Percentiles rank a stretch among this genome's conserved stretches.
Evolutionary conservation across 2,888 invertebrate species (phyloP).

Genomic region (Limenitis camilla): DNA sequence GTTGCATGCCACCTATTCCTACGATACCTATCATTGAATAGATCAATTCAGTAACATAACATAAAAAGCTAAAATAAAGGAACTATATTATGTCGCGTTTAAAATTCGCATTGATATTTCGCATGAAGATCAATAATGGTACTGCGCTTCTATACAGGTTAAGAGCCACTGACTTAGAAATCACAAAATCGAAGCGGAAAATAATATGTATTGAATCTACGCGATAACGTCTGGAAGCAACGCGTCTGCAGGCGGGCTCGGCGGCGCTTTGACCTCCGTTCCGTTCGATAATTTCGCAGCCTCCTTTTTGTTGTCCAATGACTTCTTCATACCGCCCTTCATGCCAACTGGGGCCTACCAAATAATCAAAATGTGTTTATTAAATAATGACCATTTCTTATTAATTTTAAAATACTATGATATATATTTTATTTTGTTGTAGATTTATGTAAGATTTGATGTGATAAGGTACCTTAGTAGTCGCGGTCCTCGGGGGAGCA

Average conservation of each 20-base stretch:
- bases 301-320: constrained; percentile 27
- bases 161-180: constrained; percentile 34
- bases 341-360: constrained; percentile 42
- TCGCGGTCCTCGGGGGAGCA: constrained; percentile 59
- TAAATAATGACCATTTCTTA: no score
- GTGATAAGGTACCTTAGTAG: constrained; percentile 49
- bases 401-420: no score
- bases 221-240: constrained; percentile 68
- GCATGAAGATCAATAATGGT: no score
- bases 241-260: constrained; percentile 65
- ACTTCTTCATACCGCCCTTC: constrained; percentile 37
- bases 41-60: no score
- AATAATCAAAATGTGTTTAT: constrained; percentile 5
- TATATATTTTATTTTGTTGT: no score
- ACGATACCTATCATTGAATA: no score
- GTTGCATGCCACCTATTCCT: no score
- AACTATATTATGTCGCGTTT: no score
- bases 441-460: background rate
- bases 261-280: constrained; percentile 64
- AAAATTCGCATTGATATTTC: no score
- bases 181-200: constrained; percentile 74
- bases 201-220: constrained; percentile 66
- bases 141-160: no score
- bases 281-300: constrained; percentile 30
- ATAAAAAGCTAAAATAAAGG: no score